phyloP scores from a whole-genome alignment of 2,797 vertebrate species.

The Sebastes melanostomus region DNA sequence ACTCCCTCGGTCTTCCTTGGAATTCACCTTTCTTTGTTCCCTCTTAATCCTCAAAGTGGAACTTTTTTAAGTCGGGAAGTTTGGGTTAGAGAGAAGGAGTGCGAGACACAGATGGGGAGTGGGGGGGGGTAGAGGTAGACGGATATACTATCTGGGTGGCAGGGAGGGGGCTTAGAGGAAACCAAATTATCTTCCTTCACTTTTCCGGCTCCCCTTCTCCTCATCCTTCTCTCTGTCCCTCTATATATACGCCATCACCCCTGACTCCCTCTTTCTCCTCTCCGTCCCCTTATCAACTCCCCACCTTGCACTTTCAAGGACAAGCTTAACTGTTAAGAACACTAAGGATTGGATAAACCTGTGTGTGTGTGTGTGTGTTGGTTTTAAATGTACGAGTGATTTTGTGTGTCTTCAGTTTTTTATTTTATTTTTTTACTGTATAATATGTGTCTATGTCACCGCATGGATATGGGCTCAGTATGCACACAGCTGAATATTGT shows the following conservation, averaged over 20 bases:
- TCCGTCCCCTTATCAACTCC: constrained; percentile 74
- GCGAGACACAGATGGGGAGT: constrained; percentile 42
- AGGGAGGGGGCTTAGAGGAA: constrained; percentile 67
- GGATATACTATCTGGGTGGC: constrained; percentile 69
- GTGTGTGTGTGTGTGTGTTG: constrained; percentile 24
- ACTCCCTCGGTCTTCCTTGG: constrained; percentile 56
- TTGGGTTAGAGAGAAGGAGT: constrained; percentile 54
- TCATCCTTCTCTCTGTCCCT: constrained; percentile 45
- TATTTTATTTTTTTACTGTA: constrained; percentile 7
- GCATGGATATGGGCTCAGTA: background rate
- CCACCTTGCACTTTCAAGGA: constrained; percentile 84
- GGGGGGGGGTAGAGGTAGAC: constrained; percentile 25
- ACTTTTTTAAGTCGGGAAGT: constrained; percentile 82
- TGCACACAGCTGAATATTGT: background rate
- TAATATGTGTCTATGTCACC: constrained; percentile 27
- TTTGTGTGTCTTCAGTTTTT: constrained; percentile 11
- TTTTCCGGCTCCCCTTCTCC: constrained; percentile 40
- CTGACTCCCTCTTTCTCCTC: constrained; percentile 38
- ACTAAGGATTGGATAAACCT: constrained; percentile 51
- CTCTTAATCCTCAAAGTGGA: constrained; percentile 80
- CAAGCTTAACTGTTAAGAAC: constrained; percentile 73
- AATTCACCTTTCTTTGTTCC: constrained; percentile 84
- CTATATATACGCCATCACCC: constrained; percentile 37
- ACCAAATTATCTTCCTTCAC: constrained; percentile 70
- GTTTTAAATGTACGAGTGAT: constrained; percentile 5